A percentile compares a stretch with the other conserved stretches of the same genome.
Evolutionary conservation across 1,140 invertebrate species (phyloP).

Genomic region (Zaprionus vittiger): DNA sequence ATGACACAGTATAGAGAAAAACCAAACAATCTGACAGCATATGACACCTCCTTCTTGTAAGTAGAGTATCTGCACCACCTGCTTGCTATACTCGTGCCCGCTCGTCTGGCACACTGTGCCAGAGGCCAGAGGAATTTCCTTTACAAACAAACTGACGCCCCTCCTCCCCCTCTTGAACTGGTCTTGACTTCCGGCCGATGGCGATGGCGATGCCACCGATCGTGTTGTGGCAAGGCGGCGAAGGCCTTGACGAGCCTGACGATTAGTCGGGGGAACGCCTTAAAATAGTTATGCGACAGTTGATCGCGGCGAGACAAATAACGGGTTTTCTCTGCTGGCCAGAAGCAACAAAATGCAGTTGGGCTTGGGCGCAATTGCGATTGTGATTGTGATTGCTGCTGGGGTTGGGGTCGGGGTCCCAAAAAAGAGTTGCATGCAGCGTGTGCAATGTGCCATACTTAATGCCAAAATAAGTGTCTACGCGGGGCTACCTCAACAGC

Average conservation of each 20-base stretch:
- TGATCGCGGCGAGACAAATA: conserved; percentile 47
- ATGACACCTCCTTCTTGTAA: not conserved
- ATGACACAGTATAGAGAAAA: not conserved
- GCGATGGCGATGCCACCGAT: conserved; percentile 7
- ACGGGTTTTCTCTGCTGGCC: conserved; percentile 54
- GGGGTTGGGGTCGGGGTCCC: conserved; percentile 30
- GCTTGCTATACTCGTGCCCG: conserved; percentile 45
- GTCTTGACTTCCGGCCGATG: conserved; percentile 68
- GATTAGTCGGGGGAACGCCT: conserved; percentile 45
- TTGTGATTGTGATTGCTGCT: not conserved
- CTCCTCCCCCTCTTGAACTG: conserved; percentile 38
- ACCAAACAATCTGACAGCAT: not conserved
- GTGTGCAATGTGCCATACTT: conserved; percentile 31
- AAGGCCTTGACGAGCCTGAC: conserved; percentile 61
- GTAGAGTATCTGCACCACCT: not conserved
- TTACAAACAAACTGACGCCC: conserved; percentile 41
- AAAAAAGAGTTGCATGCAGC: conserved; percentile 23
- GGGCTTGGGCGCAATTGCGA: not conserved
- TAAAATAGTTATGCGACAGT: conserved; percentile 67
- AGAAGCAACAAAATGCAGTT: not conserved
- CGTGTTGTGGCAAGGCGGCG: conserved; percentile 21
- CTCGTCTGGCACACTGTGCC: conserved; percentile 32
- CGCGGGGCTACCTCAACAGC: conserved; percentile 18
- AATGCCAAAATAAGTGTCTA: conserved; percentile 36
- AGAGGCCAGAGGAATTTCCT: conserved; percentile 56